phyloP scores from a whole-genome alignment of 2,888 invertebrate genomes.

The Microplitis deprimator region DNA sequence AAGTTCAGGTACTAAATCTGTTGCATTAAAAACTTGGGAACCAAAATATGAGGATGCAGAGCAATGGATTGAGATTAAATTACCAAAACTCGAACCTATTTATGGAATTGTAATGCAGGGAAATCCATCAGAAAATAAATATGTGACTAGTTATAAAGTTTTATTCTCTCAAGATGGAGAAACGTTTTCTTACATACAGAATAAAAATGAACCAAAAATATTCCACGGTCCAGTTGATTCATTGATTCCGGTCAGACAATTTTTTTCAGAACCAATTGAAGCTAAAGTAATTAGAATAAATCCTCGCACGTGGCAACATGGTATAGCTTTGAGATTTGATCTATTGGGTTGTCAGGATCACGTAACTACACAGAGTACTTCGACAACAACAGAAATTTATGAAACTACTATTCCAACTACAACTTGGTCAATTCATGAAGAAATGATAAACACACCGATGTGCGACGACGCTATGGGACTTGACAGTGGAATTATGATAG shows the following conservation, averaged over 20 bases:
- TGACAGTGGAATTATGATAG: slow-evolving; percentile 75
- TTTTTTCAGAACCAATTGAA: slow-evolving; percentile 82
- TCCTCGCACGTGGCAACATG: slow-evolving; percentile 83
- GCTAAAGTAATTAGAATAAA: slow-evolving; percentile 81
- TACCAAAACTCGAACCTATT: slow-evolving; percentile 78
- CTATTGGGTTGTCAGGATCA: slow-evolving; percentile 79
- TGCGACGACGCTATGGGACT: slow-evolving; percentile 85
- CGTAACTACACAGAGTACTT: background rate
- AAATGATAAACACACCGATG: slow-evolving; percentile 59
- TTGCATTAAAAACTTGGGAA: slow-evolving; percentile 74
- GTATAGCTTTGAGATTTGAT: slow-evolving; percentile 80
- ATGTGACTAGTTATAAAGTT: slow-evolving; percentile 84
- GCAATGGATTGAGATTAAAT: slow-evolving; percentile 81
- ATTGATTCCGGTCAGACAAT: slow-evolving; percentile 75
- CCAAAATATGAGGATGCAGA: slow-evolving; percentile 75
- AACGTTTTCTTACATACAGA: slow-evolving; percentile 76
- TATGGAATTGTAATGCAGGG: slow-evolving; percentile 85
- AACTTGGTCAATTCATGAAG: slow-evolving; percentile 18
- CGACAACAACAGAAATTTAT: slow-evolving; percentile 9
- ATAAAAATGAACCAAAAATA: slow-evolving; percentile 74
- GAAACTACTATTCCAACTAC: slow-evolving; percentile 27
- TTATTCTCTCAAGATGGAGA: slow-evolving; percentile 80
- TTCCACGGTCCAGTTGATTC: slow-evolving; percentile 80
- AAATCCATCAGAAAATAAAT: slow-evolving; percentile 78
- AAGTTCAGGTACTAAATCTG: slow-evolving; percentile 53